A percentile compares a stretch with the other conserved stretches of the same genome.
These are phyloP conservation scores for Paracanthobrama guichenoti DNA, from an alignment of 2,113 vertebrate species.

Conservation along the genomic window DNA sequence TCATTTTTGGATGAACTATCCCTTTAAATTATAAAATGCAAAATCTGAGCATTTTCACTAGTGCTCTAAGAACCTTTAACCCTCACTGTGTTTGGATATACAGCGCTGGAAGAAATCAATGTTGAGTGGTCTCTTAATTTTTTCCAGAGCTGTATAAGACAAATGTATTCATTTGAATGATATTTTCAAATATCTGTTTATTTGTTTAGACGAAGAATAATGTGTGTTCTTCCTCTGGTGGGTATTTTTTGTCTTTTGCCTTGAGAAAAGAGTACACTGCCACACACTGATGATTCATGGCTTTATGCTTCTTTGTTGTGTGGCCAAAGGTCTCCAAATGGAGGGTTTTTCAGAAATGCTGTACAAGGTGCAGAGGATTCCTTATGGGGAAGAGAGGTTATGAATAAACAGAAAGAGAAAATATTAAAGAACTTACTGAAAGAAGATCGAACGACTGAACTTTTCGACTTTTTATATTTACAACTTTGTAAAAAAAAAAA, in stretches of 20 bases:
- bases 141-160: not conserved
- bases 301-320: constrained; percentile 1
- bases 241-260: not conserved
- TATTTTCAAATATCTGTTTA: not conserved
- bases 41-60: too few relatives aligned
- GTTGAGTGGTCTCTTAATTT: too few relatives aligned
- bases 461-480: too few relatives aligned
- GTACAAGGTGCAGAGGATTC: not conserved
- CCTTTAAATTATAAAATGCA: too few relatives aligned
- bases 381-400: not conserved
- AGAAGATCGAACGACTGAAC: too few relatives aligned
- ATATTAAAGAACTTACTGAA: not conserved
- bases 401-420: not conserved
- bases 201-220: too few relatives aligned
- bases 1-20: too few relatives aligned
- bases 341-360: not conserved
- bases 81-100: too few relatives aligned
- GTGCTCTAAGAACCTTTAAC: too few relatives aligned
- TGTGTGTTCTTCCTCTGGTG: not conserved
- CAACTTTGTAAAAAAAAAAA: too few relatives aligned
- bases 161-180: not conserved
- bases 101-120: too few relatives aligned
- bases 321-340: not conserved
- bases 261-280: not conserved
- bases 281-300: constrained; percentile 1